These are phyloP conservation scores for Drosophila subsilvestris DNA, from an alignment of 2,888 invertebrate genomes.

Conservation along the genomic window DNA sequence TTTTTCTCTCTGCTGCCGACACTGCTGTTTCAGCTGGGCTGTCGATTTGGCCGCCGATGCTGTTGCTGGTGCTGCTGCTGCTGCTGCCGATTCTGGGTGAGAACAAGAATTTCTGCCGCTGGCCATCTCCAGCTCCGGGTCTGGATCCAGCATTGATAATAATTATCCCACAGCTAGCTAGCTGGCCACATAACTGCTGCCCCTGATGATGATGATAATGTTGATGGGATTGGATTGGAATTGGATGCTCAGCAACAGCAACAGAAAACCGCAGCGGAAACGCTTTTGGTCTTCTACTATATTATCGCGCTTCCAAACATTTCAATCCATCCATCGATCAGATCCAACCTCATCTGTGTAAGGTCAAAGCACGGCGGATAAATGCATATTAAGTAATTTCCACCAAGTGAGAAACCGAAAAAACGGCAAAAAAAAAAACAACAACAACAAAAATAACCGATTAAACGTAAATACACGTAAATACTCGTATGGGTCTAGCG, in stretches of 20 bases:
- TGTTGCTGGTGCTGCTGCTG: not conserved
- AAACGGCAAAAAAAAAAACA: not conserved
- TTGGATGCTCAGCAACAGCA: slow-evolving; percentile 25
- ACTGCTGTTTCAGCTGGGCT: slow-evolving; percentile 11
- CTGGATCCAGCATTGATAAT: slow-evolving; percentile 47
- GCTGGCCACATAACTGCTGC: slow-evolving; percentile 62
- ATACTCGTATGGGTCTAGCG: slow-evolving; percentile 33
- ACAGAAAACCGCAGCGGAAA: slow-evolving; percentile 67
- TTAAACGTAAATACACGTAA: slow-evolving; percentile 29
- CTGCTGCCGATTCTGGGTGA: slow-evolving; percentile 23
- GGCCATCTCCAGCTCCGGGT: not conserved
- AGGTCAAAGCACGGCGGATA: slow-evolving; percentile 67
- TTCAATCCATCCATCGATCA: slow-evolving; percentile 25
- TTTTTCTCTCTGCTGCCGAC: not conserved
- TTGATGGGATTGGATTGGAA: slow-evolving; percentile 28
- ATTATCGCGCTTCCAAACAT: slow-evolving; percentile 38
- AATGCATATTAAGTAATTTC: slow-evolving; percentile 70
- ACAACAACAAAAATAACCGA: slow-evolving; percentile 28
- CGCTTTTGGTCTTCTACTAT: slow-evolving; percentile 43
- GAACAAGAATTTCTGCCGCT: slow-evolving; percentile 24
- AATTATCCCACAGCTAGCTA: slow-evolving; percentile 69
- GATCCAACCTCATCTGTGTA: slow-evolving; percentile 40
- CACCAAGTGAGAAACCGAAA: slow-evolving; percentile 45
- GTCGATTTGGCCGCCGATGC: not conserved
- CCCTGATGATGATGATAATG: slow-evolving; percentile 25